Conservation (phyloP, 2,797 vertebrate genomes). For the Diglossa cyanea region DNA sequence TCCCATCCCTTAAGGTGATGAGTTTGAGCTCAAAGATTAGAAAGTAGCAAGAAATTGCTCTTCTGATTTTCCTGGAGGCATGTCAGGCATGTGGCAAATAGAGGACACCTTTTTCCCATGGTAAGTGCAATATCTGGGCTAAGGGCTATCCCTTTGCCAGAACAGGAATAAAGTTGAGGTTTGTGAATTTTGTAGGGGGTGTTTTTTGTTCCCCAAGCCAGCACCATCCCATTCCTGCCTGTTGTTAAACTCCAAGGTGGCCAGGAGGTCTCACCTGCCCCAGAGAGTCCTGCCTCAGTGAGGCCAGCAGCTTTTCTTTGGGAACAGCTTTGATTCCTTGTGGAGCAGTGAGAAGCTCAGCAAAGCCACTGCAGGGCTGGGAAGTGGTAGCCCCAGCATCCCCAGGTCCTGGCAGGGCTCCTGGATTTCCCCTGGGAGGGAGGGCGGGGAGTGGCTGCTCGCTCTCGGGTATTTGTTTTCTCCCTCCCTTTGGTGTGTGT, state of each 20-base stretch:
- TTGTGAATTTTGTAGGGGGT: not conserved
- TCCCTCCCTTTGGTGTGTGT: slow-evolving; percentile 71
- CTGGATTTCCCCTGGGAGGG: not conserved
- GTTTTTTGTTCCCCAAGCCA: not conserved
- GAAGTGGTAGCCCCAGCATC: not conserved
- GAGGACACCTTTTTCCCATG: not conserved
- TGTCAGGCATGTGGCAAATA: fast-evolving
- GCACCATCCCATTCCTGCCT: not conserved
- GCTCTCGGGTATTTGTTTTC: not conserved
- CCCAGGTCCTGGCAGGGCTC: not conserved
- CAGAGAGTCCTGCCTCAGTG: not conserved
- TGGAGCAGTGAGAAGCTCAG: not conserved
- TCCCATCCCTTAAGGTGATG: not conserved
- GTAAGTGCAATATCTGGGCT: not conserved
- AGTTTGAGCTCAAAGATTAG: not conserved
- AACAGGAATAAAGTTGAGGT: not conserved
- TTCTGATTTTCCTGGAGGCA: not conserved
- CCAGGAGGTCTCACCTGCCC: not conserved
- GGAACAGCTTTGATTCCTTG: not conserved
- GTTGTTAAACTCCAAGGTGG: not conserved
- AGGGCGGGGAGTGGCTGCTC: not conserved
- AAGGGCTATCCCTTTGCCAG: not conserved
- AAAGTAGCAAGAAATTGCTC: not conserved
- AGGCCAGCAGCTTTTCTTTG: not conserved
- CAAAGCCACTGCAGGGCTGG: not conserved